These are phyloP conservation scores for Melinaea menophilus DNA, from an alignment of 2,888 invertebrate species.

Conservation along the genomic window DNA sequence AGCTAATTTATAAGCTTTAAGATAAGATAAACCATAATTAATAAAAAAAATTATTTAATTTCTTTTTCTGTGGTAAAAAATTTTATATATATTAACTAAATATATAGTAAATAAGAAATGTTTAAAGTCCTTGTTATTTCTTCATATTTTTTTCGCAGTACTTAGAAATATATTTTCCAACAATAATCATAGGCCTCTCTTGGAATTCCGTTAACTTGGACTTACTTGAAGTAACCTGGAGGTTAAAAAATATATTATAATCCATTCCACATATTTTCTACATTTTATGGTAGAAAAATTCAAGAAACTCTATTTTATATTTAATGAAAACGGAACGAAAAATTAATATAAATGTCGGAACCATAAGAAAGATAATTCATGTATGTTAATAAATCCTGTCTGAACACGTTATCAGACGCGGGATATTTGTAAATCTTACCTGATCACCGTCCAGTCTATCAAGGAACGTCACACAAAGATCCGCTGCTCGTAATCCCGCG, in stretches of 20 bases:
- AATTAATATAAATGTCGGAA: no score
- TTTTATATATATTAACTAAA: no score
- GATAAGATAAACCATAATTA: no score
- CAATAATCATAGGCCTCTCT: conserved; percentile 80
- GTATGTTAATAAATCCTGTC: no score
- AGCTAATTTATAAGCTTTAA: background rate
- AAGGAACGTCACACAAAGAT: conserved; percentile 84
- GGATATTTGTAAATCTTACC: conserved; percentile 46
- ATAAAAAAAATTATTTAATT: no score
- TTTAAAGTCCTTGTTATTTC: background rate
- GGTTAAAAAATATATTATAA: conserved; percentile 5
- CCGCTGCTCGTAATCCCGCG: conserved; percentile 81
- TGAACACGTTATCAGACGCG: no score
- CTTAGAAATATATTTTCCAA: conserved; percentile 80
- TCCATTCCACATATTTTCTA: background rate
- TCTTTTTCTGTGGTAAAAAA: no score
- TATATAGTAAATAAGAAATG: background rate
- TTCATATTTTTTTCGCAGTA: conserved; percentile 39
- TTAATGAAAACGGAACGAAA: no score
- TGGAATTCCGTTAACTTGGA: conserved; percentile 80
- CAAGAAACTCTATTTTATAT: no score
- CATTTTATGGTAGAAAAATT: no score
- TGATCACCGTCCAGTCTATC: conserved; percentile 85
- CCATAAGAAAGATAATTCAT: no score
- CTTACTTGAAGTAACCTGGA: conserved; percentile 79